Evolutionary conservation across 2,888 invertebrate genomes (phyloP).

Genomic region (Sarcophaga subvicina): DNA sequence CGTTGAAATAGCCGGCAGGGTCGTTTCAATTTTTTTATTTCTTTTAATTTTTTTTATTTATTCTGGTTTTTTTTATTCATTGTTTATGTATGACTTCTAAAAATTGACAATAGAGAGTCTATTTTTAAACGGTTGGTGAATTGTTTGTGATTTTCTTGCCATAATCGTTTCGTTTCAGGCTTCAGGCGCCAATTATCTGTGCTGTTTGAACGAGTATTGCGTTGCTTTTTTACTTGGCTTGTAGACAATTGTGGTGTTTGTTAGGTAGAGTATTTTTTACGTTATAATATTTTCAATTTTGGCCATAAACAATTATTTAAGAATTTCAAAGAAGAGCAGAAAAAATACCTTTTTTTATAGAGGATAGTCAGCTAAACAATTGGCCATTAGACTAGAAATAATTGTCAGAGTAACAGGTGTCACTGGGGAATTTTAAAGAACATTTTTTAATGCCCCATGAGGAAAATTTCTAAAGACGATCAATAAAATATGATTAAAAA

Average conservation of each 20-base stretch:
- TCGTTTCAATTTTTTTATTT: background rate
- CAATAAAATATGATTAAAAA: background rate
- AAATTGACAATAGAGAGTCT: slow-evolving; percentile 61
- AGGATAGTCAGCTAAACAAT: background rate
- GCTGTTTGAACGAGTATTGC: background rate
- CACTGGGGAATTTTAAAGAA: background rate
- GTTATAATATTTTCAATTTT: background rate
- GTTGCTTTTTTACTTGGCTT: background rate
- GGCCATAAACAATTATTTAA: slow-evolving; percentile 35
- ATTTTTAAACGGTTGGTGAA: slow-evolving; percentile 60
- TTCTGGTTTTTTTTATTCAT: slow-evolving; percentile 17
- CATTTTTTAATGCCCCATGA: background rate
- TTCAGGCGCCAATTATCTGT: slow-evolving; percentile 64
- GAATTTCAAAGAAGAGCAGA: slow-evolving; percentile 23
- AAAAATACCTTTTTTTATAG: background rate
- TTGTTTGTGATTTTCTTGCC: slow-evolving; percentile 46
- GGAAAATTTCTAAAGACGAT: background rate
- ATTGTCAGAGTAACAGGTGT: background rate
- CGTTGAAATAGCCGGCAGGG: background rate
- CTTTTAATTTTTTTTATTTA: background rate
- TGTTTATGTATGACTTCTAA: slow-evolving; percentile 55
- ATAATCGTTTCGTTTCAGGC: slow-evolving; percentile 21
- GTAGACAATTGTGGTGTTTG: background rate
- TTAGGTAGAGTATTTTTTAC: background rate
- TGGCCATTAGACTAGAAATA: background rate